These are phyloP conservation scores for Rhegmatorhina hoffmannsi DNA, from an alignment of 2,113 vertebrate species.

Conservation along the genomic window DNA sequence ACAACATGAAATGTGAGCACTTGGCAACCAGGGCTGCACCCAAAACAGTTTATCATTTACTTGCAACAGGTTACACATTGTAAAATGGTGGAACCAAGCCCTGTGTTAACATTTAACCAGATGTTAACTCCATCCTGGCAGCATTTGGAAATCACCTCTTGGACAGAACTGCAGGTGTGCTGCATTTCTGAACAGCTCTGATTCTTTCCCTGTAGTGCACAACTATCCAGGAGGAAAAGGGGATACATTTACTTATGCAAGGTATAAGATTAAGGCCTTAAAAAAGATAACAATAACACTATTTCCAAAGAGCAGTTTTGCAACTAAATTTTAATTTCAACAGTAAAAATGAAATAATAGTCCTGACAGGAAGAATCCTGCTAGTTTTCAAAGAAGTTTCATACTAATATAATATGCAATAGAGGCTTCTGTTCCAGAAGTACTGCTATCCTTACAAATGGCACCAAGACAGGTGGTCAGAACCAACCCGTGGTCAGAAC, in stretches of 20 bases:
- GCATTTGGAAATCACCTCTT: background rate
- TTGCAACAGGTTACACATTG: conserved; percentile 15
- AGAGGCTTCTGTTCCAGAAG: background rate
- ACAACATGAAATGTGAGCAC: background rate
- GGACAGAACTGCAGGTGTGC: background rate
- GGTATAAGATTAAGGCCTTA: background rate
- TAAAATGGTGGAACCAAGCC: background rate
- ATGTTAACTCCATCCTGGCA: conserved; percentile 1
- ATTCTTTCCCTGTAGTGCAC: background rate
- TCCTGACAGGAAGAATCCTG: background rate
- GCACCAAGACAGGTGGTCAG: background rate
- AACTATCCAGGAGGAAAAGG: background rate
- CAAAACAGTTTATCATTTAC: conserved; percentile 42
- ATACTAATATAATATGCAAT: background rate
- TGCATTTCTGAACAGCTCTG: background rate
- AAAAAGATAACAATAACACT: background rate
- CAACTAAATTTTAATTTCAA: background rate
- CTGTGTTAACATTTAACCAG: background rate
- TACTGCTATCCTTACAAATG: background rate
- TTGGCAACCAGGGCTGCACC: background rate
- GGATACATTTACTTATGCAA: background rate
- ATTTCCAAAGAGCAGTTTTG: background rate
- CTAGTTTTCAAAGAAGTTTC: background rate
- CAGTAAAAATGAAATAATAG: background rate
- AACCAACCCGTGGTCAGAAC: background rate